Evolutionary conservation across 2,113 vertebrate genomes (phyloP).

Genomic region (Crotalus horridus): DNA sequence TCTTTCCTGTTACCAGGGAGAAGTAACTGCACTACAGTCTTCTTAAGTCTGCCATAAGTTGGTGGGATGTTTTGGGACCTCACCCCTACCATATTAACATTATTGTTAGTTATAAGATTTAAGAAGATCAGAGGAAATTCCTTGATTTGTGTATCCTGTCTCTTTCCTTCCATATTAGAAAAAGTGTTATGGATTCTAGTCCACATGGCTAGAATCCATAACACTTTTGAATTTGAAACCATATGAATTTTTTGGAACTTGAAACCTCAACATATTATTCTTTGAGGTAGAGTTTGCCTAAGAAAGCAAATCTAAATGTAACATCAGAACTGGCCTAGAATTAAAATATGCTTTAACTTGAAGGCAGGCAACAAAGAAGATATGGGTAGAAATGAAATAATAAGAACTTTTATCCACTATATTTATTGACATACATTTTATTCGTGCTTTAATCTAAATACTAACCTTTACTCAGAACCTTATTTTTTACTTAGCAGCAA

Average conservation of each 20-base stretch:
- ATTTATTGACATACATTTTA: background rate
- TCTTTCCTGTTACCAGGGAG: background rate
- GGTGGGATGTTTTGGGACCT: background rate
- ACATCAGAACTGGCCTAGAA: background rate
- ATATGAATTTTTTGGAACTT: background rate
- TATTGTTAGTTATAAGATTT: background rate
- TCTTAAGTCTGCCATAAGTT: background rate
- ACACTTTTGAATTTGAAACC: no score
- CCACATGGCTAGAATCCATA: no score
- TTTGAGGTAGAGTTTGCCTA: background rate
- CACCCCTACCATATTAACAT: background rate
- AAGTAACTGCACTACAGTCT: background rate
- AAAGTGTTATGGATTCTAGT: background rate
- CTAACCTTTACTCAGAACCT: background rate
- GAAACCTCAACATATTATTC: background rate
- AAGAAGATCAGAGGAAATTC: background rate
- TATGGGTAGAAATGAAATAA: background rate
- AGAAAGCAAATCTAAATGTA: background rate
- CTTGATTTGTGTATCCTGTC: background rate
- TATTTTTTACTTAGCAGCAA: background rate
- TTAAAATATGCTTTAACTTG: background rate
- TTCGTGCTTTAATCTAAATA: background rate
- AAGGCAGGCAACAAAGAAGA: background rate
- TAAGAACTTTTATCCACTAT: background rate
- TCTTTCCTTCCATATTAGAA: background rate